Percentiles rank a stretch among this genome's conserved stretches.
Evolutionary conservation across 2,113 vertebrate genomes (phyloP).

Genomic region (Grantiella picta): DNA sequence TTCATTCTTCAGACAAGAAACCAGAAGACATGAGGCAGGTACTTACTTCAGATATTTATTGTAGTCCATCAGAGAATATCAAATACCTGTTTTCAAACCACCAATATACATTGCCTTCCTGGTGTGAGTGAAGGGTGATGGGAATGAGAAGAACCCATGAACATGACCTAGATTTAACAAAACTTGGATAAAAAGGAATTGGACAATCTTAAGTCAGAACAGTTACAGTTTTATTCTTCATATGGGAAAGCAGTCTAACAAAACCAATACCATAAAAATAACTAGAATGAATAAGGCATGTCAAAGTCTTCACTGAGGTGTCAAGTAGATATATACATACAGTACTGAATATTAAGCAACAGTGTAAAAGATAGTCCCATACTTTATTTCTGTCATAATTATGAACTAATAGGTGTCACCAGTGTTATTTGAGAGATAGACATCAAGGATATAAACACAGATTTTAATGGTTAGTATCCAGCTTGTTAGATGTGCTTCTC

Average conservation of each 20-base stretch:
- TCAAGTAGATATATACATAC: slow-evolving; percentile 50
- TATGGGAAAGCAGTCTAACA: slow-evolving; percentile 52
- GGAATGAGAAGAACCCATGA: neutral
- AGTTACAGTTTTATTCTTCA: slow-evolving; percentile 25
- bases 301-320: slow-evolving; percentile 50
- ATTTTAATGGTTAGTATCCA: neutral
- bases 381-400: neutral
- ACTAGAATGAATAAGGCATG: slow-evolving; percentile 32
- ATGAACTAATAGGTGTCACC: neutral
- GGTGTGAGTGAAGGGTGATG: slow-evolving; percentile 3
- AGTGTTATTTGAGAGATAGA: neutral
- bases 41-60: slow-evolving; percentile 39
- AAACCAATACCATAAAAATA: slow-evolving; percentile 50
- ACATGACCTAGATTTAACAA: neutral
- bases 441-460: neutral
- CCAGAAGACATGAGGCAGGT: neutral
- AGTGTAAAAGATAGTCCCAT: neutral
- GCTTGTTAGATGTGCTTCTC: neutral
- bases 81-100: slow-evolving; percentile 55
- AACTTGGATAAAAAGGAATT: neutral
- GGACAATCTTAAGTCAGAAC: neutral
- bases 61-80: slow-evolving; percentile 58
- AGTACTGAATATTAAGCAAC: slow-evolving; percentile 62
- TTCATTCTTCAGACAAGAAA: neutral
- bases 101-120: slow-evolving; percentile 13